Evolutionary conservation across 1,140 invertebrate genomes (phyloP), one percentile per base, ranked within the genome.

Genomic region (Sinella curviseta): DNA sequence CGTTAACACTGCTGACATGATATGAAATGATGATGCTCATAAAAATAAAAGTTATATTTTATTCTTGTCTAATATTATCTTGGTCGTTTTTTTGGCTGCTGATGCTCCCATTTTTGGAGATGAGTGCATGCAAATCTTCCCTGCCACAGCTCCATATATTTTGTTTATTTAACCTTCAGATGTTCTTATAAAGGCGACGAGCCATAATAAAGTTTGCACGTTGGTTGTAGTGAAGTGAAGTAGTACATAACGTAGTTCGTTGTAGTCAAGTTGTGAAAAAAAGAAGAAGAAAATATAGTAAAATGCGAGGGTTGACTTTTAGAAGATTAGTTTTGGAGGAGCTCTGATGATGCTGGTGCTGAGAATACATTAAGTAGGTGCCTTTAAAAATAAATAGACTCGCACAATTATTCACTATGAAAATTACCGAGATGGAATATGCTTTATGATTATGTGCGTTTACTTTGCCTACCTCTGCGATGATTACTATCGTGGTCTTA

Each of bases 161-260:
- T 70, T 14, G 65, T 70, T 33, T 70, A 60, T 70, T 70, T 70
- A 70, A 70, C 65, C 65, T 70, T 70, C 65, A 70, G n/a, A 14
- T 70, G 26, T 31, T 8, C 65, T 70, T 70, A 70, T 70, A 70
- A 70, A 65, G 57, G 16, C 57, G 57, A 65, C 24, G 16, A n/a
- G 57, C 57, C 26, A 16, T n/a, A 65, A 65, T 16, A 65, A 26
- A 65, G 24, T 16, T 65, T n/a, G 57, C 14, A 65, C 8, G 8
- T 17, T 8, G 20, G 8, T 48, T 48, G 39, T 48, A 12, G 39
- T 48, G 39, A 48, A 8, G 39, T 20, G n/a, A n/a, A n/a, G n/a
- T 48, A 48, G 8, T 48, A 48, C 20, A 48, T 48, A n/a, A n/a
- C n/a, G n/a, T n/a, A n/a, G n/a, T n/a, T n/a, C n/a, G n/a, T n/a